phyloP scores from a whole-genome alignment of 2,888 invertebrate species.

The Chymomyza amoena region DNA sequence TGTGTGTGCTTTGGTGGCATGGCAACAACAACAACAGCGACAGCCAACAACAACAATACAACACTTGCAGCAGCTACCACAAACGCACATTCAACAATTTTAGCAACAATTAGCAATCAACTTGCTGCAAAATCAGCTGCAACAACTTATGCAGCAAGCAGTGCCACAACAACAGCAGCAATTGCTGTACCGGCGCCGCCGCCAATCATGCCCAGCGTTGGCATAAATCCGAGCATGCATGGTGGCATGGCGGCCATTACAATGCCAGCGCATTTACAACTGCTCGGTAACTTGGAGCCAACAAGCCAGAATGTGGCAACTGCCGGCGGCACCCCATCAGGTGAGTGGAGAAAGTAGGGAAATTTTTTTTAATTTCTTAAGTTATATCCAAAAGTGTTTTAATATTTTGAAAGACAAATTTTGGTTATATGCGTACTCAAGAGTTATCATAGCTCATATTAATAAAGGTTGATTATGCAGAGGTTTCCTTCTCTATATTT shows the following conservation, averaged over 20 bases:
- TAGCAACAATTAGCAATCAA: slow-evolving; percentile 25
- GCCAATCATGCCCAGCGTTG: slow-evolving; percentile 82
- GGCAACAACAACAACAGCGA: slow-evolving; percentile 56
- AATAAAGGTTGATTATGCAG: too few species aligned
- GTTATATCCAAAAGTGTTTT: background rate
- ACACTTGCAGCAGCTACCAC: slow-evolving; percentile 5
- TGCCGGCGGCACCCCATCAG: slow-evolving; percentile 47
- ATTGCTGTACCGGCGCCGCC: slow-evolving; percentile 74
- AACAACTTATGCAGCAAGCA: slow-evolving; percentile 48
- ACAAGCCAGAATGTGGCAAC: slow-evolving; percentile 20
- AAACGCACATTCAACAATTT: slow-evolving; percentile 45
- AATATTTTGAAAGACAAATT: too few species aligned
- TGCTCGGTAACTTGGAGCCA: slow-evolving; percentile 39
- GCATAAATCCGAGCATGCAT: slow-evolving; percentile 38
- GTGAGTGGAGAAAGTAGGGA: slow-evolving; percentile 36
- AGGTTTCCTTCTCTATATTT: too few species aligned
- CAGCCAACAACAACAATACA: slow-evolving; percentile 9
- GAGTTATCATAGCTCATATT: too few species aligned
- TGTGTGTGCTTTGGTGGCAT: slow-evolving; percentile 43
- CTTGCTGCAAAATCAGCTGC: slow-evolving; percentile 29
- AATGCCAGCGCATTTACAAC: slow-evolving; percentile 56
- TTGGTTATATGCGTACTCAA: too few species aligned
- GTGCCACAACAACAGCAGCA: slow-evolving; percentile 15
- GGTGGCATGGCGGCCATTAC: slow-evolving; percentile 55
- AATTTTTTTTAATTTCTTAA: background rate